Evolutionary conservation across 2,797 vertebrate genomes (phyloP).

Genomic region (Acestrorhynchus altus): DNA sequence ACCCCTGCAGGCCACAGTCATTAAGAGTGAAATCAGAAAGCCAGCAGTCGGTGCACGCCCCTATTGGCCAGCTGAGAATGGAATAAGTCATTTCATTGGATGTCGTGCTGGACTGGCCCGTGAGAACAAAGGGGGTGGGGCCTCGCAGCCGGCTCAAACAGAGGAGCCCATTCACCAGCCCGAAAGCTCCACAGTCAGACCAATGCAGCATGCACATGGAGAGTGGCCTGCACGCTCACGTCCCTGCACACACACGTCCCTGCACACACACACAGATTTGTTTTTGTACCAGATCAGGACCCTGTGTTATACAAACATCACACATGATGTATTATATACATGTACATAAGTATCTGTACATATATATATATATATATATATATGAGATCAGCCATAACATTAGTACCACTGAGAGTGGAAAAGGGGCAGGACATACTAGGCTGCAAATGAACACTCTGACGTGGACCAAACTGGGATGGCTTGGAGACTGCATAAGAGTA

Average conservation of each 20-base stretch:
- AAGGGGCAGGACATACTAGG: no score
- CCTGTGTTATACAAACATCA: neutral
- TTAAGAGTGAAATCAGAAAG: neutral
- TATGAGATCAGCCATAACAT: no score
- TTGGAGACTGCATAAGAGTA: no score
- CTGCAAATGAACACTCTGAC: no score
- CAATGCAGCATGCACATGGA: constrained; percentile 9
- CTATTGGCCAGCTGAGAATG: neutral
- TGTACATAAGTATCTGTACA: neutral
- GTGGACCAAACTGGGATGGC: no score
- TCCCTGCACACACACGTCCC: constrained; percentile 55
- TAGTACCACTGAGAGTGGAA: no score
- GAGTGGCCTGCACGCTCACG: constrained; percentile 1
- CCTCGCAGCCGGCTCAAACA: constrained; percentile 66
- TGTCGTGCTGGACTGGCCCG: constrained; percentile 67
- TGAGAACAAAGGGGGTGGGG: constrained; percentile 60
- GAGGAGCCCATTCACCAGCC: constrained; percentile 76
- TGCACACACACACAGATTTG: neutral
- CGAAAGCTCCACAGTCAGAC: constrained; percentile 78
- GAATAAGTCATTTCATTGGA: constrained; percentile 25
- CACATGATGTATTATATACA: neutral
- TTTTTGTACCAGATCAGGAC: neutral
- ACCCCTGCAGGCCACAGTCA: constrained; percentile 10
- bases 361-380: no score
- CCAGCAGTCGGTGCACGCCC: neutral